Evolutionary conservation across 2,113 vertebrate genomes (phyloP), one percentile per base, ranked within the genome.

Genomic region (Thomomys bottae): DNA sequence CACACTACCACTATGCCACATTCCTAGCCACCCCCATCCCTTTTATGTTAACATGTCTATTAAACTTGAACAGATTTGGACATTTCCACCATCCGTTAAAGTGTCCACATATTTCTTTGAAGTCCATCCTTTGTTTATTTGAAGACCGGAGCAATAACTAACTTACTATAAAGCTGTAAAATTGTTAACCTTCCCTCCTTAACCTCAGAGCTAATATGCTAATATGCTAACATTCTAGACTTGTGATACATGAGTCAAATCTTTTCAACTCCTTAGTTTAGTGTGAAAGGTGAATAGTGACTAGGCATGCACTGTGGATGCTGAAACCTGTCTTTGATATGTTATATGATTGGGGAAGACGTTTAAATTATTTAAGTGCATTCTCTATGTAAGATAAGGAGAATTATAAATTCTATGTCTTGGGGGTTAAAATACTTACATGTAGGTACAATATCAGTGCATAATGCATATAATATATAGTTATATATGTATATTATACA

Each of bases 351-450:
- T 93, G 30, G 68, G 71, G 54, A 84, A 75, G n/a, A 88, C 7
- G 30, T 87, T 92, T 92, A 87, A 92, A 36, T 85, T 83, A 71
- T 45, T 94, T 68, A 77, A 82, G 8, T 84, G 6, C 6, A 54
- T 64, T 90, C 83, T 80, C 6, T 76, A 49, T 57, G 17, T 84
- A 72, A 84, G 76, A 40, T 4, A 49, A 78, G 70, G 7, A 73
- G 72, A 81, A 6, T 87, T 77, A 77, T 59, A 12, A 34, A 54
- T 30, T 23, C 40, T n/a, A 1, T 71, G 72, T 76, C 9, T 61
- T 57, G 54, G 57, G n/a, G 54, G 28, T 89, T 88, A 70, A 71
- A 38, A 76, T 42, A 71, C 20, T 26, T 81, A 83, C 54, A 73
- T 87, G 1, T 57, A 66, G 66, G 7, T 66, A 82, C 91, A 76